Evolutionary conservation across 1,140 invertebrate species (phyloP).

Genomic region (Limonius californicus): DNA sequence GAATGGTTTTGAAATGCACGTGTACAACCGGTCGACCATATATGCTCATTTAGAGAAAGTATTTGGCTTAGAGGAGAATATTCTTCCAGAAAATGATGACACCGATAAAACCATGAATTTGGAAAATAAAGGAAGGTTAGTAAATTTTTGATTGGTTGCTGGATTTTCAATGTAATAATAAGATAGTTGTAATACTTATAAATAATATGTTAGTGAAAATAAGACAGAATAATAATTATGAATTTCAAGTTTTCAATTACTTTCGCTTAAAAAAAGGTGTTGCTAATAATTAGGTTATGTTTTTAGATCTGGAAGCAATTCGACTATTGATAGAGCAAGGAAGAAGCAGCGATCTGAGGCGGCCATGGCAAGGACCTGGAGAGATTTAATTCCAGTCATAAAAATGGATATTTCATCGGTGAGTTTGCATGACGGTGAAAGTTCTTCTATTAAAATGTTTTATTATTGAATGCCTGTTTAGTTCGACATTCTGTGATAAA

Average conservation of each 20-base stretch:
- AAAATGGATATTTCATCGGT: slow-evolving; percentile 89
- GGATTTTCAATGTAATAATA: not conserved
- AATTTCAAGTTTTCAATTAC: too few species aligned
- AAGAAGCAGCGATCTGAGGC: slow-evolving; percentile 67
- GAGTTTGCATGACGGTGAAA: too few species aligned
- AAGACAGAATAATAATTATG: too few species aligned
- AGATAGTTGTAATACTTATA: too few species aligned
- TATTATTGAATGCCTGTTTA: too few species aligned
- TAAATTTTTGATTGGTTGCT: not conserved
- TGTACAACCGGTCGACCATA: slow-evolving; percentile 89
- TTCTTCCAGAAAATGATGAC: slow-evolving; percentile 61
- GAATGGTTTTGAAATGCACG: slow-evolving; percentile 94
- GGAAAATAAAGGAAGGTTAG: slow-evolving; percentile 2
- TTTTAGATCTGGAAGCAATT: not conserved
- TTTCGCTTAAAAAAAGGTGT: too few species aligned
- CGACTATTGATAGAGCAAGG: not conserved
- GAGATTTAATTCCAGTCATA: slow-evolving; percentile 95
- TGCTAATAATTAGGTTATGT: too few species aligned
- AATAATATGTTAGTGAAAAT: too few species aligned
- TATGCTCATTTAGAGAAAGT: slow-evolving; percentile 86
- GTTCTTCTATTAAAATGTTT: too few species aligned
- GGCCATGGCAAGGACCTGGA: slow-evolving; percentile 82
- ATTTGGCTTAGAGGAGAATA: slow-evolving; percentile 78
- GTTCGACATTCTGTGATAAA: too few species aligned
- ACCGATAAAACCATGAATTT: slow-evolving; percentile 55